phyloP scores from a whole-genome alignment of 2,797 vertebrate genomes.

The Luscinia luscinia region DNA sequence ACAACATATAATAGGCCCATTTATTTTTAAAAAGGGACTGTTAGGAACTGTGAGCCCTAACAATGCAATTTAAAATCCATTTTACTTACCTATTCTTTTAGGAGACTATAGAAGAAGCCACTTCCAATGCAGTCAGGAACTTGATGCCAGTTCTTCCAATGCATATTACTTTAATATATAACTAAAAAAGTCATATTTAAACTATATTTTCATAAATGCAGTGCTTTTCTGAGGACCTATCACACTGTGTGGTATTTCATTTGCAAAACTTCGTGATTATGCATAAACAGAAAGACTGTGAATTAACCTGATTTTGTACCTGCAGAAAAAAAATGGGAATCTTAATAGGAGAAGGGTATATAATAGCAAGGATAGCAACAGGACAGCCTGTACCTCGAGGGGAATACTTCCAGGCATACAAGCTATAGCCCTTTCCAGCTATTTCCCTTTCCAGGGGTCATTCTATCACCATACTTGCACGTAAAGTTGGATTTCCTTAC shows the following conservation, averaged over 20 bases:
- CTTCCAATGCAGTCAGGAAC: background rate
- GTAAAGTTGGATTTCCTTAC: slow-evolving; percentile 17
- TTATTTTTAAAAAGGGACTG: background rate
- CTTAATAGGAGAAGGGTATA: background rate
- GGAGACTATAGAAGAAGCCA: background rate
- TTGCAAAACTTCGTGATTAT: background rate
- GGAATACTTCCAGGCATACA: background rate
- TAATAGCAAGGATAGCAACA: background rate
- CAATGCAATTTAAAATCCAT: background rate
- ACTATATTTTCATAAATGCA: background rate
- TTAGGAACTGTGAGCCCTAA: background rate
- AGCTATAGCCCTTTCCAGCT: background rate
- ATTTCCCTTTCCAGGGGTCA: background rate
- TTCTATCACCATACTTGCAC: background rate
- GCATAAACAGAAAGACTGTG: background rate
- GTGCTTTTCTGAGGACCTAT: background rate
- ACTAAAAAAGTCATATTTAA: background rate
- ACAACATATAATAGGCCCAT: background rate
- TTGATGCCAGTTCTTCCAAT: background rate
- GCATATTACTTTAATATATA: background rate
- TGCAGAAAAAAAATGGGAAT: background rate
- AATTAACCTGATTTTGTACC: background rate
- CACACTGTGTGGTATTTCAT: background rate
- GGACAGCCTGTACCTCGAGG: background rate
- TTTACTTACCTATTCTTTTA: background rate